These are phyloP conservation scores for Leptinotarsa texana DNA, from an alignment of 1,140 invertebrate species.

Conservation along the genomic window DNA sequence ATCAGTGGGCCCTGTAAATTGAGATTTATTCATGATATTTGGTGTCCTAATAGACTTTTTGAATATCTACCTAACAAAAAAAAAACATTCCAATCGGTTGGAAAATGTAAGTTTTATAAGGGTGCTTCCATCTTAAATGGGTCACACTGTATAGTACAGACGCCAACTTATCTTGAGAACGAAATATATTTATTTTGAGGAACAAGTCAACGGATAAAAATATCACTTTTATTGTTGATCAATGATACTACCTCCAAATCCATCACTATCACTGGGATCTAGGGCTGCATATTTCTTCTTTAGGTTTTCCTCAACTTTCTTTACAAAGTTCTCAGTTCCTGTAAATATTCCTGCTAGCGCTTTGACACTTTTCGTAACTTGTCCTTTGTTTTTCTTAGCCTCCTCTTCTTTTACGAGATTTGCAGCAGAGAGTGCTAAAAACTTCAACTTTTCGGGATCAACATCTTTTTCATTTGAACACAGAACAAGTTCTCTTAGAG, in stretches of 20 bases:
- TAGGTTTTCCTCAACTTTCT: constrained; percentile 57
- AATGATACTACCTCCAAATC: constrained; percentile 54
- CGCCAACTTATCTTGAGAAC: background rate
- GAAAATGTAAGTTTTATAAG: too few relatives aligned
- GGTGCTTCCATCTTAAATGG: too few relatives aligned
- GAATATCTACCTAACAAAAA: too few relatives aligned
- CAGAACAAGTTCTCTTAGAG: constrained; percentile 61
- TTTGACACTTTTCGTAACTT: constrained; percentile 42
- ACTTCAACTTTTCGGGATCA: constrained; percentile 56
- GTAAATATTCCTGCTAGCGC: constrained; percentile 53
- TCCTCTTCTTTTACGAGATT: constrained; percentile 39
- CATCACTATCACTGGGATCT: constrained; percentile 70
- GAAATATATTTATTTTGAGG: background rate
- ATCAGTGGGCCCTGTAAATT: too few relatives aligned
- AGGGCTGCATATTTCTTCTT: constrained; percentile 58
- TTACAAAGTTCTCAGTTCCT: constrained; percentile 51
- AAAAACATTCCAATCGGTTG: too few relatives aligned
- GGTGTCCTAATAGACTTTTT: too few relatives aligned
- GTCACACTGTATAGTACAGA: too few relatives aligned
- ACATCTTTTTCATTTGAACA: constrained; percentile 55
- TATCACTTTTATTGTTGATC: background rate
- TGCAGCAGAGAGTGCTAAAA: constrained; percentile 59
- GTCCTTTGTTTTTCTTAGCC: background rate
- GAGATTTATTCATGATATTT: too few relatives aligned
- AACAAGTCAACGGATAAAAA: background rate